Conservation (phyloP, 2,888 invertebrate genomes). For the Limnephilus rhombicus region DNA sequence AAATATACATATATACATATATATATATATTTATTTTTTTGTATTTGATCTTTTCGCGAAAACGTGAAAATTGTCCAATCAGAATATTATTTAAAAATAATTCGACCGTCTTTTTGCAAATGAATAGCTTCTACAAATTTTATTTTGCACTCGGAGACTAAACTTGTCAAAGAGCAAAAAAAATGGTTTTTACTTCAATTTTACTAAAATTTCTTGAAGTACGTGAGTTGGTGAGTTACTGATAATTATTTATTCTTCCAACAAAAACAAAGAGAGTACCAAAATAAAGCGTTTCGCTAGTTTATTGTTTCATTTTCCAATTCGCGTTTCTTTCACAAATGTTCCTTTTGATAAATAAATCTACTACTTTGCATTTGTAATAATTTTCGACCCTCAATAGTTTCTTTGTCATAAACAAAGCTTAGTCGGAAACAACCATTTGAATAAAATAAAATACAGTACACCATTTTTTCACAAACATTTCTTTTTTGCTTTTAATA, state of each 20-base stretch:
- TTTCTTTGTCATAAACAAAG: background rate
- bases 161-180: background rate
- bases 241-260: background rate
- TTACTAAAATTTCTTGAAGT: background rate
- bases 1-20: too few relatives aligned
- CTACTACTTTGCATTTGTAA: background rate
- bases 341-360: background rate
- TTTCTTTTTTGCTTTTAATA: too few relatives aligned
- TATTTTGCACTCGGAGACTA: background rate
- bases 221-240: background rate
- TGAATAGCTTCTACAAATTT: background rate
- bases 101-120: too few relatives aligned
- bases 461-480: too few relatives aligned
- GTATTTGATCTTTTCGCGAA: too few relatives aligned
- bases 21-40: too few relatives aligned
- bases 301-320: slow-evolving; percentile 11
- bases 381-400: background rate
- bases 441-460: too few relatives aligned
- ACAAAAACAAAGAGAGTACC: slow-evolving; percentile 24
- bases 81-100: too few relatives aligned
- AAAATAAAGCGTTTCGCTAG: background rate
- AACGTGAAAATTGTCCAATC: too few relatives aligned
- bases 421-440: background rate
- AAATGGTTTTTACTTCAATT: background rate
- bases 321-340: slow-evolving; percentile 5